Conservation (phyloP, 2,888 invertebrate species). For the Melanostoma scalare region DNA sequence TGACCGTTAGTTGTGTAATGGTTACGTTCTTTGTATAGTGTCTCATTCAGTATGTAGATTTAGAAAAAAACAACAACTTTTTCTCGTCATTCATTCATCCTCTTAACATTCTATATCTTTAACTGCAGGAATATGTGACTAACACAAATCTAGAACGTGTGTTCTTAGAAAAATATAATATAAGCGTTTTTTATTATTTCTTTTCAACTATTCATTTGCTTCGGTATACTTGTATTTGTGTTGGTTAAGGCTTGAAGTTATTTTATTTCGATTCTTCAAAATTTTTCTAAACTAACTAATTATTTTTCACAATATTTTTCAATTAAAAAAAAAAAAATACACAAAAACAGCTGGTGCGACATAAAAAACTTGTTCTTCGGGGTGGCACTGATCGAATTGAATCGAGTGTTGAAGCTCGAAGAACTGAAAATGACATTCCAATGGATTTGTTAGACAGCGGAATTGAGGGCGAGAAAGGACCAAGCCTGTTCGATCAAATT, state of each 20-base stretch:
- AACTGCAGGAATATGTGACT: neutral
- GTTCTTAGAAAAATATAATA: constrained; percentile 16
- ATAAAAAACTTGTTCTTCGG: constrained; percentile 73
- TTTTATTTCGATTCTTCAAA: constrained; percentile 4
- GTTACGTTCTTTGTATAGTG: neutral
- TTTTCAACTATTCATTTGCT: constrained; percentile 49
- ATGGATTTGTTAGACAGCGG: constrained; percentile 75
- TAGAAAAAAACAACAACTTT: neutral
- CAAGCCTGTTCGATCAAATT: constrained; percentile 84
- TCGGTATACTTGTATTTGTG: constrained; percentile 29
- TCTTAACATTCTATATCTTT: neutral
- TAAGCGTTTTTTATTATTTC: neutral
- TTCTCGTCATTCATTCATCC: neutral
- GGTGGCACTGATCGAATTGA: constrained; percentile 41
- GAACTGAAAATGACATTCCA: constrained; percentile 76
- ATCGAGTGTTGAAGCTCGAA: constrained; percentile 12
- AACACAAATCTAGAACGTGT: constrained; percentile 33
- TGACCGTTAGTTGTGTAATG: neutral
- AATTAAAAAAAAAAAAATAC: neutral
- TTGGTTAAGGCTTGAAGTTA: constrained; percentile 34
- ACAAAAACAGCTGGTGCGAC: constrained; percentile 77
- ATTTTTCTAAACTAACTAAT: neutral
- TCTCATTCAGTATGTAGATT: neutral
- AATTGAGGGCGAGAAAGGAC: constrained; percentile 77
- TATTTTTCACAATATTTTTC: neutral